A percentile compares a stretch with the other conserved stretches of the same genome.
Evolutionary conservation across 1,140 invertebrate genomes (phyloP).

Genomic region (Vollenhovia emeryi): DNA sequence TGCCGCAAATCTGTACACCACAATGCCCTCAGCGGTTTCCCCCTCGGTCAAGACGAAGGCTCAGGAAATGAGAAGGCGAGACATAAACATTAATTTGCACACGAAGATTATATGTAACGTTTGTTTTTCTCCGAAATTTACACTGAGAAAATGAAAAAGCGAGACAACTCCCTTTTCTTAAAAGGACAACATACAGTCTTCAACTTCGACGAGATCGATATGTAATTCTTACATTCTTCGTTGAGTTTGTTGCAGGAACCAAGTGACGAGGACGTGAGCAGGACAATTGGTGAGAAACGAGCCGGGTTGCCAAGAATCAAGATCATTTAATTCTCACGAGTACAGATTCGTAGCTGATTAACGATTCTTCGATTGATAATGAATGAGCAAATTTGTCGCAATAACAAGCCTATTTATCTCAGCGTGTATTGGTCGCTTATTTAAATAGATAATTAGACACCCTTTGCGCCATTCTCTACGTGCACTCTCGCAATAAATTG

Average conservation of each 20-base stretch:
- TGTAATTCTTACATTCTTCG: no score
- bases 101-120: no score
- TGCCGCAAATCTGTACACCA: no score
- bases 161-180: no score
- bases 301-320: slow-evolving; percentile 69
- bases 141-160: no score
- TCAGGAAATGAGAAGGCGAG: no score
- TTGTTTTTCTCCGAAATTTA: no score
- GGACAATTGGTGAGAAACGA: neutral
- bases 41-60: no score
- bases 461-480: slow-evolving; percentile 62
- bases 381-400: slow-evolving; percentile 67
- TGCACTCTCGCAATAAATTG: slow-evolving; percentile 58
- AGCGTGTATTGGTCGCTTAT: slow-evolving; percentile 59
- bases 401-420: slow-evolving; percentile 68
- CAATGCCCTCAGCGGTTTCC: no score
- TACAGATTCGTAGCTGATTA: slow-evolving; percentile 73
- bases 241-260: neutral
- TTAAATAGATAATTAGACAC: slow-evolving; percentile 66
- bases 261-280: neutral
- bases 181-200: no score
- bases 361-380: slow-evolving; percentile 66
- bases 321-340: slow-evolving; percentile 75
- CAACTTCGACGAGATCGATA: no score
- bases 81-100: no score